These are phyloP conservation scores for Drosophila prostipennis DNA, from an alignment of 2,888 invertebrate species.

Conservation along the genomic window DNA sequence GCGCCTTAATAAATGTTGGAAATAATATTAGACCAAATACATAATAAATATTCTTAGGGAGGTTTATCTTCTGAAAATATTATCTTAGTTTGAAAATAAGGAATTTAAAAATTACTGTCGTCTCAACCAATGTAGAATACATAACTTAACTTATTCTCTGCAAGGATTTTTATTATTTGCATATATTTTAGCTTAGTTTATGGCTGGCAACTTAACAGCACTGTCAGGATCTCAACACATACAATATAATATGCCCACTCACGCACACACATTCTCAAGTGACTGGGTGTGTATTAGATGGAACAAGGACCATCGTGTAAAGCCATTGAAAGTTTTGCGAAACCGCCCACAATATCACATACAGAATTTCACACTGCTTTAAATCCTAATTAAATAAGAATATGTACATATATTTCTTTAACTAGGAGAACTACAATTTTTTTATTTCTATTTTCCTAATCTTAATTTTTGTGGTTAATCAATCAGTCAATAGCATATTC, in stretches of 20 bases:
- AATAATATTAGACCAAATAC: background rate
- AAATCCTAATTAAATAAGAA: no score
- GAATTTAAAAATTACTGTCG: no score
- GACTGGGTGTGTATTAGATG: background rate
- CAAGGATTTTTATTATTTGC: no score
- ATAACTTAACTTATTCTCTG: no score
- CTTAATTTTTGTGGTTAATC: no score
- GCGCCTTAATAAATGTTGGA: background rate
- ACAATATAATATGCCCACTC: background rate
- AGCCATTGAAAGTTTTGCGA: constrained; percentile 1
- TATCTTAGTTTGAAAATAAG: no score
- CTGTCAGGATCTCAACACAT: background rate
- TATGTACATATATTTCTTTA: no score
- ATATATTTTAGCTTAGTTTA: background rate
- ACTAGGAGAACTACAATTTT: no score
- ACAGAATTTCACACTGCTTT: background rate
- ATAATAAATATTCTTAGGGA: background rate
- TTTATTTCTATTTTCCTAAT: no score
- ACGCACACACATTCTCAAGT: background rate
- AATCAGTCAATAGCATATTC: no score
- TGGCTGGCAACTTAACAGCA: background rate
- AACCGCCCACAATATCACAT: background rate
- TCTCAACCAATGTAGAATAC: no score
- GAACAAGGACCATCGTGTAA: background rate
- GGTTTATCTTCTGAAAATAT: no score